phyloP scores from a whole-genome alignment of 2,113 vertebrate genomes.

The Antechinus stuartii region DNA sequence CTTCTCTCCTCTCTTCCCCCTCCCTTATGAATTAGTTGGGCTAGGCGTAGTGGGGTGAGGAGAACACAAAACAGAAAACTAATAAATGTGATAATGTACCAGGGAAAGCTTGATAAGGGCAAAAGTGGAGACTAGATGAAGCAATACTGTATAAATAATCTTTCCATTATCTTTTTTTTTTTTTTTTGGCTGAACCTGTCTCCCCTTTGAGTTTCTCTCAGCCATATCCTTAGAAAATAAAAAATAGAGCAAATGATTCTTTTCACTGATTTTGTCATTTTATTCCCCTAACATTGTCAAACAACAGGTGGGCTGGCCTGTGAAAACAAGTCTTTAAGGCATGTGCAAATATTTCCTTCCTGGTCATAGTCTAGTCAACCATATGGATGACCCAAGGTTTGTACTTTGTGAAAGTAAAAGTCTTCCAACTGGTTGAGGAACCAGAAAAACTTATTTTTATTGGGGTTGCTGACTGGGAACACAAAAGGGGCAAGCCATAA shows the following conservation, averaged over 20 bases:
- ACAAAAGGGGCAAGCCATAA: neutral
- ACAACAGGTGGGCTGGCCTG: neutral
- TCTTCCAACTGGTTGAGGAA: neutral
- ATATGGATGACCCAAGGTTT: neutral
- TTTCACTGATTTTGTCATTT: neutral
- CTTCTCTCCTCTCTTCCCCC: too few relatives aligned
- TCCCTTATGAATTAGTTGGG: neutral
- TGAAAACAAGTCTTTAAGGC: neutral
- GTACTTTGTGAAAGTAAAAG: neutral
- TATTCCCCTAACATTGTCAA: neutral
- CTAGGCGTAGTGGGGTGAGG: neutral
- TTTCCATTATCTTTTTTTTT: neutral
- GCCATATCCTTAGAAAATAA: neutral
- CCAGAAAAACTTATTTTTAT: neutral
- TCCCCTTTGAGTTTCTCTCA: neutral
- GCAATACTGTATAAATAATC: neutral
- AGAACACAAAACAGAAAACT: neutral
- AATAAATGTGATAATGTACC: neutral
- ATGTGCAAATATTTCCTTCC: neutral
- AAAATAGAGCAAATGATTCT: neutral
- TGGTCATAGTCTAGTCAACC: neutral
- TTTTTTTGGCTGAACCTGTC: neutral
- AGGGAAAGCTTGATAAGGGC: neutral
- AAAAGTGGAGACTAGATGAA: neutral
- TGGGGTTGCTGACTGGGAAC: neutral